Conservation (phyloP, 2,797 vertebrate genomes). For the Sebastes vulpes region DNA sequence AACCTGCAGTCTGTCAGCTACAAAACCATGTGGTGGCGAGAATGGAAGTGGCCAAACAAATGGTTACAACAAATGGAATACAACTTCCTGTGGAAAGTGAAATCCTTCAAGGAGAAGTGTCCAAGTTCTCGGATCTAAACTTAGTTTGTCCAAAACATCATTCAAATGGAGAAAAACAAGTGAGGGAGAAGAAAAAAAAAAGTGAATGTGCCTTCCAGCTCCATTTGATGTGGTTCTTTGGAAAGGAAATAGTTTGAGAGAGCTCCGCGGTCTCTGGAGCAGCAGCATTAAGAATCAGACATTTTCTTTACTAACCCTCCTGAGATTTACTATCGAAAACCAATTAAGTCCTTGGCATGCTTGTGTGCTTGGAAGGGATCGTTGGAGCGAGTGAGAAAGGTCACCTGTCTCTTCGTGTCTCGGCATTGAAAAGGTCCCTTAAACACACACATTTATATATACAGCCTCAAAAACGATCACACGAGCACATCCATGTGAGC, state of each 20-base stretch:
- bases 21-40: constrained; percentile 35
- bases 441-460: constrained; percentile 29
- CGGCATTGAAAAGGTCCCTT: not conserved
- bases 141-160: not conserved
- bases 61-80: not conserved
- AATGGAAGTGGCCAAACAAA: constrained; percentile 40
- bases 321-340: constrained; percentile 80
- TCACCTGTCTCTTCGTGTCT: constrained; percentile 61
- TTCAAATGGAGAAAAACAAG: constrained; percentile 27
- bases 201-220: not conserved
- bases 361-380: constrained; percentile 46
- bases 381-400: constrained; percentile 66
- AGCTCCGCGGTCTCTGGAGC: constrained; percentile 58
- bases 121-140: not conserved
- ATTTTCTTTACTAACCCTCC: constrained; percentile 54
- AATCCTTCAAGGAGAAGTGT: constrained; percentile 27
- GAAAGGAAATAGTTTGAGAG: constrained; percentile 52
- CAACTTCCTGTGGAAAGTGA: constrained; percentile 35
- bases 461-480: not conserved
- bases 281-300: constrained; percentile 51
- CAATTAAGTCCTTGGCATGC: constrained; percentile 69
- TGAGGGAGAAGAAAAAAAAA: not conserved
- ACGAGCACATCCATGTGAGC: not conserved
- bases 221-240: constrained; percentile 29
- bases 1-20: constrained; percentile 57